These are phyloP conservation scores for Zophobas atratus DNA, from an alignment of 1,140 invertebrate species.

Conservation along the genomic window DNA sequence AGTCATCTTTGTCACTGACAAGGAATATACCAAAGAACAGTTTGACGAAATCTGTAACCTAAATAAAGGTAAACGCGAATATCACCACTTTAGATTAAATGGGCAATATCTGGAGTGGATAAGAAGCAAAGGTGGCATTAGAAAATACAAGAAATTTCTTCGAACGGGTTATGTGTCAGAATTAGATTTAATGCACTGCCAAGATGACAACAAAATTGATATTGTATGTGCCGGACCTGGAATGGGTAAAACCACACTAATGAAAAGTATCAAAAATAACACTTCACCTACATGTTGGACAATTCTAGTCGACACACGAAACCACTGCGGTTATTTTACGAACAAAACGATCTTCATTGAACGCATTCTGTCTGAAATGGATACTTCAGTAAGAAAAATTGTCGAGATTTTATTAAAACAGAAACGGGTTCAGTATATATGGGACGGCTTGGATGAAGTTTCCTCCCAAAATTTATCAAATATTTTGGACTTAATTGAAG, in stretches of 20 bases:
- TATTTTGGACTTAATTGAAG: neutral
- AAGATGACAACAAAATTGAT: neutral
- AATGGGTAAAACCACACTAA: neutral
- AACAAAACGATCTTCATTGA: neutral
- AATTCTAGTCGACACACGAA: neutral
- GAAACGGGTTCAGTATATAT: neutral
- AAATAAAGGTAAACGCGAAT: no score
- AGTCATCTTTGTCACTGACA: no score
- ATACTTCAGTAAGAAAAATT: neutral
- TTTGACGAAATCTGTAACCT: no score
- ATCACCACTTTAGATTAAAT: neutral
- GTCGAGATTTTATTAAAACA: neutral
- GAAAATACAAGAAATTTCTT: neutral
- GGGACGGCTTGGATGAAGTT: neutral
- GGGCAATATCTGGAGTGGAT: slow-evolving; percentile 53
- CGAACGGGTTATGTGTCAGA: neutral
- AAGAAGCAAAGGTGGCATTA: neutral
- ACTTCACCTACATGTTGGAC: neutral
- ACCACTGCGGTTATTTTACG: neutral
- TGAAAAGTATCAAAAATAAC: neutral
- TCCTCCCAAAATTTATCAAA: neutral
- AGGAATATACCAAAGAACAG: no score
- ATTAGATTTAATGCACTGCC: neutral
- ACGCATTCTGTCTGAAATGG: neutral
- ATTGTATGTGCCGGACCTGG: neutral